Evolutionary conservation across 2,113 vertebrate species (phyloP).

Genomic region (Lepus timidus): DNA sequence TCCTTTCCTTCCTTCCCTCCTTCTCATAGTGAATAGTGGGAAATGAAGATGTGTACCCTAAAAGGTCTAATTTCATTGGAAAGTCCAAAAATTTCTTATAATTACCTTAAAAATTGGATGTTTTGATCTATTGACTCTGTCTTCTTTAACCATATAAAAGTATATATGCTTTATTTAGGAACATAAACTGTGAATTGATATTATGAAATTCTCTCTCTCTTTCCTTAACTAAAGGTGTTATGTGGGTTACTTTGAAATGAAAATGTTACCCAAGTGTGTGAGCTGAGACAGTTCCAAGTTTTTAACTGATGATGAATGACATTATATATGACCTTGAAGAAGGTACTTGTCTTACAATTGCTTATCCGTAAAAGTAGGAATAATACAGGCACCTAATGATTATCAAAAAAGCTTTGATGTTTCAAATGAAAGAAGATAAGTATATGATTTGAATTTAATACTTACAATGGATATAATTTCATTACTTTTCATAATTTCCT

Average conservation of each 20-base stretch:
- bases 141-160: not conserved
- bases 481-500: conserved; percentile 48
- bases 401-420: not conserved
- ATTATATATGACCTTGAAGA: conserved; percentile 6
- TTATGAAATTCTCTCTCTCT: not conserved
- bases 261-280: not conserved
- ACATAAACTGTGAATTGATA: not conserved
- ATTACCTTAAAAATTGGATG: not conserved
- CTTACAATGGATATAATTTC: conserved; percentile 50
- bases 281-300: not conserved
- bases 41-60: conserved; percentile 59
- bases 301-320: not conserved
- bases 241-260: conserved; percentile 26
- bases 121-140: conserved; percentile 42
- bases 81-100: not conserved
- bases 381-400: conserved; percentile 40
- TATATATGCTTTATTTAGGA: conserved; percentile 9
- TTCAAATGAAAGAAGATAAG: conserved; percentile 28
- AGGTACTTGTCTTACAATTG: not conserved
- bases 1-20: not conserved
- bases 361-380: not conserved
- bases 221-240: not conserved
- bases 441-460: conserved; percentile 52
- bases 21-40: conserved; percentile 60
- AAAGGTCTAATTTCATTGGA: conserved; percentile 31